Conservation (phyloP, 2,113 vertebrate species). For the Falcunculus frontatus region DNA sequence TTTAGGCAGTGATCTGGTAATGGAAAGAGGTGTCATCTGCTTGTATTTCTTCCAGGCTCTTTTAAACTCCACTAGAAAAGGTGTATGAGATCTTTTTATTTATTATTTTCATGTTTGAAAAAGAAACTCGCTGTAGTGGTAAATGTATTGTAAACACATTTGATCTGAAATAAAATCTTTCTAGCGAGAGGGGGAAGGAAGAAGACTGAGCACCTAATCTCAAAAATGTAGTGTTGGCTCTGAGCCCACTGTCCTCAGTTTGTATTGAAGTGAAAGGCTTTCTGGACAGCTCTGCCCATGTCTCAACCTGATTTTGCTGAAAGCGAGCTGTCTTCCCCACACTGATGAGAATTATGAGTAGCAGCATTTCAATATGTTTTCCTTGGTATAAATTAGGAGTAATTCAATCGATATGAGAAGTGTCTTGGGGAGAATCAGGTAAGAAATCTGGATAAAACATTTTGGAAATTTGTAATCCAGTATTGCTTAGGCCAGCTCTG, state of each 20-base stretch:
- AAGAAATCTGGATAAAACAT: neutral
- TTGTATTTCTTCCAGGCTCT: neutral
- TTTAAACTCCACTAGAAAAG: neutral
- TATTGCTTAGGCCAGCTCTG: neutral
- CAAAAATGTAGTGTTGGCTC: neutral
- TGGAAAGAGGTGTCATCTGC: neutral
- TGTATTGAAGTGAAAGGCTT: neutral
- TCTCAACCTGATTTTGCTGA: neutral
- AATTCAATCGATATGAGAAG: neutral
- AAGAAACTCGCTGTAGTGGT: neutral
- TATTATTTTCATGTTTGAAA: neutral
- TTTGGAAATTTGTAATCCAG: neutral
- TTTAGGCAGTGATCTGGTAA: neutral
- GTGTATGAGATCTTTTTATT: neutral
- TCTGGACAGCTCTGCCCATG: neutral
- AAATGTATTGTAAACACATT: neutral
- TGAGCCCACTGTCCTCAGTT: neutral
- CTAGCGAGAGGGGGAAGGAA: neutral
- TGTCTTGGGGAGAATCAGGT: neutral
- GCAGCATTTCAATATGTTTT: neutral
- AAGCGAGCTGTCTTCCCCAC: neutral
- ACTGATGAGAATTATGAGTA: neutral
- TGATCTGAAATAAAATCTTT: conserved; percentile 2
- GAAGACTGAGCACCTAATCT: neutral
- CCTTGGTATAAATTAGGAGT: neutral